A percentile compares a stretch with the other conserved stretches of the same genome.
These are phyloP conservation scores for Hofmannophila pseudospretella DNA, from an alignment of 2,888 invertebrate genomes.

Conservation along the genomic window DNA sequence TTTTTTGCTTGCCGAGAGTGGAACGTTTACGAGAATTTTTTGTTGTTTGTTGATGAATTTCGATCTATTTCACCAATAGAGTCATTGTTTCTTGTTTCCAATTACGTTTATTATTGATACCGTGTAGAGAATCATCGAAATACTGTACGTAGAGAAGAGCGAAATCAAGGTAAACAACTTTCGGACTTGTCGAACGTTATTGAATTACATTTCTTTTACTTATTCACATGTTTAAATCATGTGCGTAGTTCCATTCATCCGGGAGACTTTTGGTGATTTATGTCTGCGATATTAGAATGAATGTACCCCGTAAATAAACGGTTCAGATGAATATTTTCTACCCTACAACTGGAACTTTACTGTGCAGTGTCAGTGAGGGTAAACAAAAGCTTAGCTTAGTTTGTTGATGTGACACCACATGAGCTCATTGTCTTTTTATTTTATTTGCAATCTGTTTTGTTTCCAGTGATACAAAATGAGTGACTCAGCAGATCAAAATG, in stretches of 20 bases:
- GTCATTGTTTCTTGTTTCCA: no score
- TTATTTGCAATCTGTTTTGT: not conserved
- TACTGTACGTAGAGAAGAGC: slow-evolving; percentile 5
- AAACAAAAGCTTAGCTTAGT: not conserved
- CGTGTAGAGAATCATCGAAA: not conserved
- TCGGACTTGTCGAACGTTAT: slow-evolving; percentile 21
- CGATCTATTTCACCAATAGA: no score
- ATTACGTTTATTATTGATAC: not conserved
- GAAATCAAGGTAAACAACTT: slow-evolving; percentile 49
- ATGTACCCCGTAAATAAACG: no score
- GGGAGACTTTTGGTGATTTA: not conserved
- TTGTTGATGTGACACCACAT: no score
- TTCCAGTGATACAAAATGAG: slow-evolving; percentile 46
- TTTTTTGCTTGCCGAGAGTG: slow-evolving; percentile 28
- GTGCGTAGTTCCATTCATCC: not conserved
- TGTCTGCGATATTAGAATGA: no score
- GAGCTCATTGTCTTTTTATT: no score
- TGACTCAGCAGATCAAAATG: slow-evolving; percentile 63
- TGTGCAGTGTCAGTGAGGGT: not conserved
- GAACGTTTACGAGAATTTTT: slow-evolving; percentile 22
- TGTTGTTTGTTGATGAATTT: slow-evolving; percentile 7
- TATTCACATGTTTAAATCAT: slow-evolving; percentile 6
- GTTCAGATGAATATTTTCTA: no score
- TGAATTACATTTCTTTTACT: slow-evolving; percentile 19
- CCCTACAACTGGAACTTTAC: not conserved